Base-by-base conservation (phyloP, 2,888 invertebrate genomes). In the Harmothoe impar region DNA sequence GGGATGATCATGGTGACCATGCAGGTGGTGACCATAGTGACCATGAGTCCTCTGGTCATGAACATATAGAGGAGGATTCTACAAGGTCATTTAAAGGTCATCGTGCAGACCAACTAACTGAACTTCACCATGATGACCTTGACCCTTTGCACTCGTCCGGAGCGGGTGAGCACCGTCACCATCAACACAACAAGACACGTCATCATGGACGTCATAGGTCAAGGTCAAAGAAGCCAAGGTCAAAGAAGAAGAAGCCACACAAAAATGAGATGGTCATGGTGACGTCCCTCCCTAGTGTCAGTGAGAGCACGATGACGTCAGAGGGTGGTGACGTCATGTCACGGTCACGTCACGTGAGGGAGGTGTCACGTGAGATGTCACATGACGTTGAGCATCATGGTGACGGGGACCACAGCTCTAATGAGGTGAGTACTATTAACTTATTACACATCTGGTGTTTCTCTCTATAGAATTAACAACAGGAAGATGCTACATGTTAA, bases 61-160 rank as follows among this genome's bases (percentile, higher is more conserved):
- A 51, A 17, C 23, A 51, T 17, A 1, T 25, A 35, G 43, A 85
- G 25, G 43, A 85, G 25, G 43, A 85, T 15, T 29, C 31, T 29
- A 1, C 78, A 78, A 31, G 88, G 56, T 56, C 88, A 88, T 10
- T 52, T 15, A 43, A 43, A 25, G n/a, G 35, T 35, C 43, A 43
- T 35, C 33, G 52, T 54, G 56, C 10, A 29, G 0, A 54, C 12
- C 1, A n/a, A 17, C 3, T 23, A 5, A 88, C 10, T 33, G 31
- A 89, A 0, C 62, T 33, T 20, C 5, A 17, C 89, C 72, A 77
- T 78, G 25, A 68, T 43, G 35, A 89, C 78, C 89, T 56, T 20
- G 78, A 89, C 52, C 62, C 35, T 43, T 43, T n/a, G 15, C 62
- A 15, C 62, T 7, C 62, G 20, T 3, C 62, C 0, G 7, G 23